Conservation (phyloP, 2,113 vertebrate species). For the Hemiprocne comata region DNA sequence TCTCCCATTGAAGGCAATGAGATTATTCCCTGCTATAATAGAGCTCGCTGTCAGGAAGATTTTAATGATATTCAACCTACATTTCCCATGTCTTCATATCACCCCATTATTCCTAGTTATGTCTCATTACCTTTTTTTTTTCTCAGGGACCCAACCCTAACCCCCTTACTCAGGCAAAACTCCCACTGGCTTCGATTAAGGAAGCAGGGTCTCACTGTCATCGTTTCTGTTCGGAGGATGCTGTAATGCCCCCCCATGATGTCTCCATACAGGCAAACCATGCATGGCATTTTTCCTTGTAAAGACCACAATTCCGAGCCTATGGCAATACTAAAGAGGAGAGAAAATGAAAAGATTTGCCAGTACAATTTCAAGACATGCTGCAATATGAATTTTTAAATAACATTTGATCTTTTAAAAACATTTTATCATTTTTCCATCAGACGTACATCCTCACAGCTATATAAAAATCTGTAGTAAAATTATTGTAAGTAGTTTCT, state of each 20-base stretch:
- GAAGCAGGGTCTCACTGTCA: not conserved
- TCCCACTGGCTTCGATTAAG: not conserved
- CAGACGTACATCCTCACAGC: not conserved
- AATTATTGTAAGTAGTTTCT: slow-evolving; percentile 47
- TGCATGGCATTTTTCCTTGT: not conserved
- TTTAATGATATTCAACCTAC: slow-evolving; percentile 61
- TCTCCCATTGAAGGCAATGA: not conserved
- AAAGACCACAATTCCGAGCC: not conserved
- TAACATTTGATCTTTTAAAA: slow-evolving; percentile 41
- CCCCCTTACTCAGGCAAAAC: not conserved
- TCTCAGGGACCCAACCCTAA: not conserved
- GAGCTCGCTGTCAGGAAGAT: slow-evolving; percentile 56
- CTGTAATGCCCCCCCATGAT: not conserved
- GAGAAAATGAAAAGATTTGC: slow-evolving; percentile 66
- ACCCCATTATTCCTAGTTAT: slow-evolving; percentile 3
- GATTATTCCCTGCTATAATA: slow-evolving; percentile 35
- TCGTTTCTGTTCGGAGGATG: not conserved
- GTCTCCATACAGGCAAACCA: not conserved
- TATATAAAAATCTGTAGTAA: slow-evolving; percentile 11
- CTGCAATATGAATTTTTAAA: slow-evolving; percentile 54
- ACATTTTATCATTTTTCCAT: not conserved
- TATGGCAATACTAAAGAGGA: slow-evolving; percentile 52
- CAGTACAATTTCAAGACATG: slow-evolving; percentile 53
- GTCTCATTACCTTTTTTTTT: slow-evolving; percentile 17
- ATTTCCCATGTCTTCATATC: slow-evolving; percentile 8